phyloP scores from a whole-genome alignment of 2,113 vertebrate genomes.

The Pelmatolapia mariae region DNA sequence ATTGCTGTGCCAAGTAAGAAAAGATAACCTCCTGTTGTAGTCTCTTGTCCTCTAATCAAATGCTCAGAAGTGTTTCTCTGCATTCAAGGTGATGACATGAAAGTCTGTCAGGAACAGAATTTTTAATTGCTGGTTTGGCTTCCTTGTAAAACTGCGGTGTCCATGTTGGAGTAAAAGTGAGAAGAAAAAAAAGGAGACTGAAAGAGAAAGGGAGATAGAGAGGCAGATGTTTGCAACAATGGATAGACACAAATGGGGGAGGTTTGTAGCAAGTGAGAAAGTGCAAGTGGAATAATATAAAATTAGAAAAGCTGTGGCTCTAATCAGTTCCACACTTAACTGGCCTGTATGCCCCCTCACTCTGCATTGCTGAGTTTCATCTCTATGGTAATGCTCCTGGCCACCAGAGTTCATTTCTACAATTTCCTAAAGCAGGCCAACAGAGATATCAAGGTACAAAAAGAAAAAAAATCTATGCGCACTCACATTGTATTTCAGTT shows the following conservation, averaged over 20 bases:
- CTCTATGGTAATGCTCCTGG: constrained; percentile 45
- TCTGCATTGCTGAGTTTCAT: constrained; percentile 28
- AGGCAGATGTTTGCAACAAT: not conserved
- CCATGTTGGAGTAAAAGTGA: not conserved
- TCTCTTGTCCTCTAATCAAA: not conserved
- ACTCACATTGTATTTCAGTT: constrained; percentile 15
- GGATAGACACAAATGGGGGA: not conserved
- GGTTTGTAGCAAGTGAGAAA: not conserved
- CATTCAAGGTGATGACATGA: not conserved
- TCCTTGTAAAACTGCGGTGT: not conserved
- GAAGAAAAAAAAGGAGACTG: not conserved
- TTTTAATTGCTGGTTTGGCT: not conserved
- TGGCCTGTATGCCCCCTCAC: constrained; percentile 11
- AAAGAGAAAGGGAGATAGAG: not conserved
- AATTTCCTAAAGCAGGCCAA: constrained; percentile 29
- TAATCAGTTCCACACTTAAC: constrained; percentile 28
- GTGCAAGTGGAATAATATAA: constrained; percentile 13
- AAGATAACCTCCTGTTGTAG: not conserved
- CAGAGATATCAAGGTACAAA: constrained; percentile 14
- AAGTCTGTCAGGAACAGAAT: not conserved
- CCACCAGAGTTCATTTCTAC: constrained; percentile 40
- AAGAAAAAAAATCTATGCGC: not conserved
- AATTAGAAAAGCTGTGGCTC: constrained; percentile 10
- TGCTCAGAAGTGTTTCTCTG: not conserved
- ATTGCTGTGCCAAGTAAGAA: not conserved